Evolutionary conservation across 2,113 vertebrate genomes (phyloP).

Genomic region (Tachysurus vachellii): DNA sequence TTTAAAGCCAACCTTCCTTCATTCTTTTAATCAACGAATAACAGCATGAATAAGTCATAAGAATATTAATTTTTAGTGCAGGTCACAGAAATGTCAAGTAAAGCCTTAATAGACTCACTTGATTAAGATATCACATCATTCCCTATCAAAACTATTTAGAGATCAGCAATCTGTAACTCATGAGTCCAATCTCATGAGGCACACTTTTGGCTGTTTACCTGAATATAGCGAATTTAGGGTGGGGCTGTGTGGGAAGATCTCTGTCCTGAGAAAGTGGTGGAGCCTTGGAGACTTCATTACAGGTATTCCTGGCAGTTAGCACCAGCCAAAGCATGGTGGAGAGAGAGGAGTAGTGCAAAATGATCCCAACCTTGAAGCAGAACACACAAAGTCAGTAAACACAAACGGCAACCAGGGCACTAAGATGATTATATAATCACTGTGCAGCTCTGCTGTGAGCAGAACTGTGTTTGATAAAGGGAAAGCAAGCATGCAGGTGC

Average conservation of each 20-base stretch:
- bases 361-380: slow-evolving; percentile 82
- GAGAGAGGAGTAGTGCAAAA: slow-evolving; percentile 88
- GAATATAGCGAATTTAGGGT: slow-evolving; percentile 80
- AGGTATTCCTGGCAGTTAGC: slow-evolving; percentile 89
- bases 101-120: not conserved
- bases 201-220: slow-evolving; percentile 71
- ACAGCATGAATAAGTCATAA: not conserved
- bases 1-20: not conserved
- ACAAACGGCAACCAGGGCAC: slow-evolving; percentile 5
- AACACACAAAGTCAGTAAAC: slow-evolving; percentile 38
- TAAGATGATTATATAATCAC: slow-evolving; percentile 25
- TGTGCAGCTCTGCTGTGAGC: not conserved
- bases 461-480: slow-evolving; percentile 7
- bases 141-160: not conserved
- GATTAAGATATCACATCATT: not conserved
- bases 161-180: not conserved
- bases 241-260: slow-evolving; percentile 68
- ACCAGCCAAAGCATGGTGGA: slow-evolving; percentile 91
- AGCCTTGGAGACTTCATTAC: slow-evolving; percentile 87
- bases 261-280: slow-evolving; percentile 71
- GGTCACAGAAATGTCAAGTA: not conserved
- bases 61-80: not conserved
- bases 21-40: not conserved
- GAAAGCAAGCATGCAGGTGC: slow-evolving; percentile 6
- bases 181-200: not conserved